Base-by-base conservation (phyloP, 1,140 invertebrate species). In the Brachionus rotundiformis region DNA sequence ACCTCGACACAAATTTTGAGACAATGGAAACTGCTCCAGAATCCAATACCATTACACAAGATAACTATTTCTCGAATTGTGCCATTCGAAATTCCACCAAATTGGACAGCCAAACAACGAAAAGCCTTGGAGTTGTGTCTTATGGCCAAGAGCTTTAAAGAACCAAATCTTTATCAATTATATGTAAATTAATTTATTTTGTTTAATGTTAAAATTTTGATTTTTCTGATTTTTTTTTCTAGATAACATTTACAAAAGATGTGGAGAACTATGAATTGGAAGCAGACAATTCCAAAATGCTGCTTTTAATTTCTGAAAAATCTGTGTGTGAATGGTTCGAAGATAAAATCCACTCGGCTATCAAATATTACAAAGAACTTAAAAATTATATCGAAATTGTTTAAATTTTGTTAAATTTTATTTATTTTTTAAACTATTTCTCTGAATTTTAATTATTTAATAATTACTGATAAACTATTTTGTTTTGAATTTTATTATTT, bases 1-100 rank as follows among this genome's bases (percentile, higher is more conserved):
- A 79, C 76, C 8, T 63, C 47, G 5, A 79, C 76, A 29, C 76
- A 79, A 79, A 79, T 79, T 39, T 59, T 79, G 23, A 59, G n/a
- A 59, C n/a, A 79, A 41, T 79, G 76, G 76, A 54, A 36, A 59
- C 8, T 79, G 25, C n/a, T 79, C 2, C 44, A 59, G 23, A 11
- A 79, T 27, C n/a, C 23, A 2, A 5, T 79, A 59, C 76, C 44
- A 59, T 23, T 79, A 16, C 76, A 79, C 11, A 54, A 36, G 23
- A 36, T 79, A 41, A 79, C 44, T 10, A 19, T 13, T 19, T 19
- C 36, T 1, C n/a, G 6, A 44, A 19, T 73, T 44, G n/a, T 73
- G 13, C 16, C 33, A n/a, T 73, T 44, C 23, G 68, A 73, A 31
- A 33, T 36, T 13, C 29, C 29, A 8, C 31, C 0, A 68, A 68